Evolutionary conservation across 2,888 invertebrate species (phyloP).

Genomic region (Xestoiulus laeticollis): DNA sequence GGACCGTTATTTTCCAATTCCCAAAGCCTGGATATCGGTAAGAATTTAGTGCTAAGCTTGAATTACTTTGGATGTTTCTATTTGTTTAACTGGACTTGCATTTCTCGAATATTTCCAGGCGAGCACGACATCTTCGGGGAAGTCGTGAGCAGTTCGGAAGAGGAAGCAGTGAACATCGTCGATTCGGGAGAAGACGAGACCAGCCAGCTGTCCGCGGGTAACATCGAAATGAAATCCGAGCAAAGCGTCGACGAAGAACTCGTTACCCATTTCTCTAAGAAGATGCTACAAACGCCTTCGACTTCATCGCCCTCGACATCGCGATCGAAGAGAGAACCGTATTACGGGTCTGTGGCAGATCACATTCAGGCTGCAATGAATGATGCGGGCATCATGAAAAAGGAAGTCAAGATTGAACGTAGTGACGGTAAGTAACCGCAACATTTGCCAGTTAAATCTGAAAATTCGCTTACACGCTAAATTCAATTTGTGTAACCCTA

Average conservation of each 20-base stretch:
- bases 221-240: background rate
- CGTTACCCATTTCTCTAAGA: constrained; percentile 72
- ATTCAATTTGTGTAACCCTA: too few relatives aligned
- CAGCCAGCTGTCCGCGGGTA: constrained; percentile 70
- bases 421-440: background rate
- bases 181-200: constrained; percentile 81
- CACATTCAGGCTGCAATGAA: constrained; percentile 60
- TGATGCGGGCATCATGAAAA: constrained; percentile 49
- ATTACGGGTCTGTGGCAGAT: constrained; percentile 6
- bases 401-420: background rate
- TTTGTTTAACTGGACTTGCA: background rate
- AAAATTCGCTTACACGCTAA: too few relatives aligned
- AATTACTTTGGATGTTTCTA: too few relatives aligned
- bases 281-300: constrained; percentile 67
- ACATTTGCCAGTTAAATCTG: too few relatives aligned
- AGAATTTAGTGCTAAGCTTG: background rate
- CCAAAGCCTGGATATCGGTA: constrained; percentile 55
- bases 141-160: constrained; percentile 83
- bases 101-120: constrained; percentile 63
- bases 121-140: constrained; percentile 93
- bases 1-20: constrained; percentile 54
- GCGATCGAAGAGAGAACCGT: background rate
- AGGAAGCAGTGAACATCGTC: constrained; percentile 78
- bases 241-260: constrained; percentile 59
- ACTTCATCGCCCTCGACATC: constrained; percentile 41